Conservation (phyloP, 2,113 vertebrate genomes). For the Pitta sordida region DNA sequence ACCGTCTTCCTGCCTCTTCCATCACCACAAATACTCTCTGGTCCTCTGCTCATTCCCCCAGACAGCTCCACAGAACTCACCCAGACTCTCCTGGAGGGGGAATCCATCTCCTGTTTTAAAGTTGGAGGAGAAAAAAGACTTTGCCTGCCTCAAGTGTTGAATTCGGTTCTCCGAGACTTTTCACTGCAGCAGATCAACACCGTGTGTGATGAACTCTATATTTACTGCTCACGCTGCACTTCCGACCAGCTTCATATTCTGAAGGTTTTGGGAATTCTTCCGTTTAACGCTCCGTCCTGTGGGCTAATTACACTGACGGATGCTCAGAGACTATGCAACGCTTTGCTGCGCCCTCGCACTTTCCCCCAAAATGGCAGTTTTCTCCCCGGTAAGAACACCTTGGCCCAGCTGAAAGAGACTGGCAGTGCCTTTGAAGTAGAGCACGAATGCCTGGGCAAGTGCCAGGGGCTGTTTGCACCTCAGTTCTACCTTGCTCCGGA, state of each 20-base stretch:
- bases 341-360: slow-evolving; percentile 87
- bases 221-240: slow-evolving; percentile 95
- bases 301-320: slow-evolving; percentile 96
- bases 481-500: slow-evolving; percentile 92
- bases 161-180: slow-evolving; percentile 95
- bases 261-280: slow-evolving; percentile 96
- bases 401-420: slow-evolving; percentile 85
- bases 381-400: slow-evolving; percentile 78
- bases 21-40: slow-evolving; percentile 88
- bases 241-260: slow-evolving; percentile 95
- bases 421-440: slow-evolving; percentile 94
- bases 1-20: slow-evolving; percentile 84
- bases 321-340: slow-evolving; percentile 94
- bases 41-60: slow-evolving; percentile 91
- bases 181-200: slow-evolving; percentile 97
- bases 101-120: slow-evolving; percentile 95
- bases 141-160: slow-evolving; percentile 95
- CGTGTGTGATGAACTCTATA: slow-evolving; percentile 94
- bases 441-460: slow-evolving; percentile 96
- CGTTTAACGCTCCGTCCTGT: slow-evolving; percentile 94
- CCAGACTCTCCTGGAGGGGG: slow-evolving; percentile 90
- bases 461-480: slow-evolving; percentile 93
- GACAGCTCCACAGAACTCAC: slow-evolving; percentile 97
- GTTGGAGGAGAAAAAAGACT: slow-evolving; percentile 97
- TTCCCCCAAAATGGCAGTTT: slow-evolving; percentile 79